phyloP scores from a whole-genome alignment of 1,140 invertebrate genomes.

The Chelonus insularis region DNA sequence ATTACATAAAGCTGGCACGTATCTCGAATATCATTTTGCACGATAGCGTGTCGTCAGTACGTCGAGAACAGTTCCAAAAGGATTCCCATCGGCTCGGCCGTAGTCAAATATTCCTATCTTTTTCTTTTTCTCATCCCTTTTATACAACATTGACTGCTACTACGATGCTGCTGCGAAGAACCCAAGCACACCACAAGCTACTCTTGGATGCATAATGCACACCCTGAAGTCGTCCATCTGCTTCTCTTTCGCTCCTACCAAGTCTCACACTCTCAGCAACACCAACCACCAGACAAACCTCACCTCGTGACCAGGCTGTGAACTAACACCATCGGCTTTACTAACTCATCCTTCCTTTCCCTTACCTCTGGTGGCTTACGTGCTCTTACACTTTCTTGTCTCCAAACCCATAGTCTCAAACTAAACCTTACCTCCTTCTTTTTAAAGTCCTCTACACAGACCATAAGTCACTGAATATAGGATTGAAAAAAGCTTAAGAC shows the following conservation, averaged over 20 bases:
- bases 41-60: not conserved
- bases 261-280: not conserved
- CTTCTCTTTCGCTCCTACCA: not conserved
- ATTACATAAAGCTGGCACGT: not conserved
- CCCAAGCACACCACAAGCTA: conserved; percentile 2
- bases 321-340: conserved; percentile 34
- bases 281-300: conserved; percentile 8
- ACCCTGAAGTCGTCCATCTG: conserved; percentile 33
- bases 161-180: not conserved
- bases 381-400: conserved; percentile 26
- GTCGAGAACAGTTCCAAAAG: not conserved
- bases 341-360: conserved; percentile 9
- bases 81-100: not conserved
- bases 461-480: conserved; percentile 38
- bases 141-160: not conserved
- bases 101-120: conserved; percentile 3
- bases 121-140: not conserved
- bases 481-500: conserved; percentile 36
- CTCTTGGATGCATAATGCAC: conserved; percentile 49
- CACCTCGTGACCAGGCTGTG: conserved; percentile 42
- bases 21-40: conserved; percentile 10
- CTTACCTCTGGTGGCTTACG: conserved; percentile 20
- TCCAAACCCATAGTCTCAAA: conserved; percentile 3
- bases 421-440: conserved; percentile 1
- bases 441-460: not conserved